Base-by-base conservation (phyloP, 2,888 invertebrate genomes). In the Oligia fasciuncula region DNA sequence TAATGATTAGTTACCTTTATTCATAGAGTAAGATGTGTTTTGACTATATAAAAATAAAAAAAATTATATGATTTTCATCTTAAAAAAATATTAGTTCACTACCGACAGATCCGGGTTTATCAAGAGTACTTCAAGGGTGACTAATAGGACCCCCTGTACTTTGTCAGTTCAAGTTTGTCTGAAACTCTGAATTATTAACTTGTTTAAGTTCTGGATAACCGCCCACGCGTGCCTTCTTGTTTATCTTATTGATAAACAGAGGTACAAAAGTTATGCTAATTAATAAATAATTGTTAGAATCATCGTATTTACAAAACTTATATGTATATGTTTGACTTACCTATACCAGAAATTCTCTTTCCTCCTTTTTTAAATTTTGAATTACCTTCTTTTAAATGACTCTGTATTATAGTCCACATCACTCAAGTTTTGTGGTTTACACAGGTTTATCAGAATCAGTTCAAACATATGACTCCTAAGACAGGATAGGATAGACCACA, bases 181-280 rank as follows among this genome's bases (percentile, higher is more conserved):
- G 35, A 81, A 76, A 60, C 70, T 43, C 65, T 76, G 35, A 81
- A 76, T 81, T 60, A 81, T 81, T 76, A 57, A 66, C 66, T 76
- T 76, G 40, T 71, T 60, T 9, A 70, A 71, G 66, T 76, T 76
- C 51, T n/a, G n/a, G n/a, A 66, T 62, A 54, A 35, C 51, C 46
- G 0, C 60, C 82, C 46, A 76, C 70, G 46, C 29, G 9, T 6
- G 46, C 14, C 14, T 60, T 29, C 51, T 51, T 76, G 23, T 60
- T 60, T 62, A 46, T 23, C n/a, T 9, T 66, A 54, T 60, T 51
- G 51, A 76, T 65, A 70, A 65, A 57, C 5, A 79, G 23, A 17
- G 1, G 6, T 46, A 63, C 8, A 8, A 72, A 63, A 29, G 13
- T 19, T 62, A 65, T 72, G 19, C 35, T 57, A 19, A 11, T 46